Evolutionary conservation across 92 coral and sea anemone species (phyloP).

Genomic region (Montipora capitata): DNA sequence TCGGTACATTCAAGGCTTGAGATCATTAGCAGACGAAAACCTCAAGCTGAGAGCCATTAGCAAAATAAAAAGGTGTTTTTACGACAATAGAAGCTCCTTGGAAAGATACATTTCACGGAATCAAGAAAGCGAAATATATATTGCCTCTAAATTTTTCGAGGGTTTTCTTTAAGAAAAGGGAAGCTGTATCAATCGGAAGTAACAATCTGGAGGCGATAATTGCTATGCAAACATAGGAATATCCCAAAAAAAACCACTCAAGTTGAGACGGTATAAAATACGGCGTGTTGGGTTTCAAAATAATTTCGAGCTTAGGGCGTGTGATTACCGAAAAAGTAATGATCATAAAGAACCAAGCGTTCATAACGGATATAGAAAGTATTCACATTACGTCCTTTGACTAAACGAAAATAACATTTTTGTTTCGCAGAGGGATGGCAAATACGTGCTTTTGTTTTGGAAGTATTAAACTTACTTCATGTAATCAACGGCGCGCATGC

Average conservation of each 20-base stretch:
- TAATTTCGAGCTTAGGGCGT: slow-evolving; percentile 41
- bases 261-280: not conserved
- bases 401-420: not conserved
- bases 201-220: slow-evolving; percentile 44
- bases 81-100: slow-evolving; percentile 15
- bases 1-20: slow-evolving; percentile 29
- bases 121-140: not conserved
- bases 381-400: slow-evolving; percentile 31
- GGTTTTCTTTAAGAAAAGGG: not conserved
- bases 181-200: slow-evolving; percentile 36
- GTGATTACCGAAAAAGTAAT: not conserved
- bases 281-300: slow-evolving; percentile 43
- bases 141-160: not conserved
- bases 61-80: slow-evolving; percentile 26
- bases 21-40: slow-evolving; percentile 36
- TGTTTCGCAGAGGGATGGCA: not conserved
- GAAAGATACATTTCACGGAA: slow-evolving; percentile 32
- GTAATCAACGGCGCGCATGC: not conserved
- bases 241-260: slow-evolving; percentile 19
- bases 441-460: not conserved
- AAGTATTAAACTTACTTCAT: not conserved
- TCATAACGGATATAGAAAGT: slow-evolving; percentile 9
- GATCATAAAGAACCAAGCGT: slow-evolving; percentile 23
- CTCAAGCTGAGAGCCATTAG: slow-evolving; percentile 56
- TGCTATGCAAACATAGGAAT: slow-evolving; percentile 32